phyloP scores from a whole-genome alignment of 2,113 vertebrate species.

The Potamarius usumacintae region DNA sequence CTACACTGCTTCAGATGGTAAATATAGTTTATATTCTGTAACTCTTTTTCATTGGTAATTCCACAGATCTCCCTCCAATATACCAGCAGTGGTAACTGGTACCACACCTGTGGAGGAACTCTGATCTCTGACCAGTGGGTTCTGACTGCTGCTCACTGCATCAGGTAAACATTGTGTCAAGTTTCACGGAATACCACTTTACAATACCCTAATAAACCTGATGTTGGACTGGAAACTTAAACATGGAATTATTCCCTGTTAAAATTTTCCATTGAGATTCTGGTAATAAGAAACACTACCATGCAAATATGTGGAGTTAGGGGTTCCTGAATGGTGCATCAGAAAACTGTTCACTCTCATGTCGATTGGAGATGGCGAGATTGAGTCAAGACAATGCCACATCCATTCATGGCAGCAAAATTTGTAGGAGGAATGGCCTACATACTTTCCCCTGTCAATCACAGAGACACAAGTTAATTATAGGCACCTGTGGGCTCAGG shows the following conservation, averaged over 20 bases:
- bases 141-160: conserved; percentile 88
- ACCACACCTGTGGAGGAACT: conserved; percentile 84
- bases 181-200: not conserved
- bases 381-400: not conserved
- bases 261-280: not conserved
- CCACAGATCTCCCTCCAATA: conserved; percentile 86
- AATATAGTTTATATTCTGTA: not conserved
- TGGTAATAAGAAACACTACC: not conserved
- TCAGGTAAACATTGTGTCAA: conserved; percentile 72
- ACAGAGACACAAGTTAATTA: not conserved
- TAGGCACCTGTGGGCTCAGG: not conserved
- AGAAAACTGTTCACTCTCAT: not conserved
- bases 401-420: not conserved
- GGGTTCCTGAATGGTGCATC: not conserved
- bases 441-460: not conserved
- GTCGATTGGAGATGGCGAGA: not conserved
- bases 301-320: not conserved
- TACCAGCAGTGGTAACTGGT: conserved; percentile 61
- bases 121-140: conserved; percentile 79
- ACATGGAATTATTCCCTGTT: not conserved
- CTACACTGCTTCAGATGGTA: not conserved
- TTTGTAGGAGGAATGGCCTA: not conserved
- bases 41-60: not conserved
- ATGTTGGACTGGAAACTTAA: not conserved
- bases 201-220: not conserved